Conservation (phyloP, 2,797 vertebrate genomes). For the Cirrhinus mrigala region DNA sequence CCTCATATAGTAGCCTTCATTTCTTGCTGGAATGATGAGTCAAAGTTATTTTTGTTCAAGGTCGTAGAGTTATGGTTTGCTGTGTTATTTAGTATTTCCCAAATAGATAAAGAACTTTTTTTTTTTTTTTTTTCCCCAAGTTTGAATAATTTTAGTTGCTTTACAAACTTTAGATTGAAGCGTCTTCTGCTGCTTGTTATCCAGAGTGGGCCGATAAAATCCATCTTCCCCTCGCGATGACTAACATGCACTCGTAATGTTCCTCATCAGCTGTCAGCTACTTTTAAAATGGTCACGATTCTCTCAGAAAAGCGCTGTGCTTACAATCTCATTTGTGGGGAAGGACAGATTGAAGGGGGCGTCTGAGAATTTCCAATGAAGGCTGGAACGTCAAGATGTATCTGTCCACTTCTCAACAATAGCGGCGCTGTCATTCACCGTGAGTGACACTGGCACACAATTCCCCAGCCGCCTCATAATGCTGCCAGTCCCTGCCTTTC, state of each 20-base stretch:
- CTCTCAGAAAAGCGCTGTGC: slow-evolving; percentile 12
- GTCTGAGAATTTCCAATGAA: slow-evolving; percentile 32
- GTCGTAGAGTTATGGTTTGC: background rate
- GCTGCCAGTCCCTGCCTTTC: background rate
- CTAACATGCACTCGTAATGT: slow-evolving; percentile 9
- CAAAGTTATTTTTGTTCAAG: background rate
- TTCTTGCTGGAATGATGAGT: background rate
- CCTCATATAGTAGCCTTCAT: background rate
- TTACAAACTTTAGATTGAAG: background rate
- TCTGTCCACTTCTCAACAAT: slow-evolving; percentile 43
- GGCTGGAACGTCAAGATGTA: slow-evolving; percentile 29
- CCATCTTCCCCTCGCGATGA: slow-evolving; percentile 15
- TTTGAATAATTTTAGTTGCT: background rate
- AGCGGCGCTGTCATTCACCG: slow-evolving; percentile 28
- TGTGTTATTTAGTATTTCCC: background rate
- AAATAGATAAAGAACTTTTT: no score
- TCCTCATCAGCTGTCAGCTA: slow-evolving; percentile 32
- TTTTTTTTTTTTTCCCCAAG: background rate
- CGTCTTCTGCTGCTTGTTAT: background rate
- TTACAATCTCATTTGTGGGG: slow-evolving; percentile 35
- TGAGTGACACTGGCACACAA: slow-evolving; percentile 42
- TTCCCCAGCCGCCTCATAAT: slow-evolving; percentile 29
- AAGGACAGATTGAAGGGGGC: slow-evolving; percentile 28
- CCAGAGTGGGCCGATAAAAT: background rate
- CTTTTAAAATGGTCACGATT: slow-evolving; percentile 24